These are phyloP conservation scores for Peromyscus attwateri DNA, from an alignment of 2,797 vertebrate genomes.

Conservation along the genomic window DNA sequence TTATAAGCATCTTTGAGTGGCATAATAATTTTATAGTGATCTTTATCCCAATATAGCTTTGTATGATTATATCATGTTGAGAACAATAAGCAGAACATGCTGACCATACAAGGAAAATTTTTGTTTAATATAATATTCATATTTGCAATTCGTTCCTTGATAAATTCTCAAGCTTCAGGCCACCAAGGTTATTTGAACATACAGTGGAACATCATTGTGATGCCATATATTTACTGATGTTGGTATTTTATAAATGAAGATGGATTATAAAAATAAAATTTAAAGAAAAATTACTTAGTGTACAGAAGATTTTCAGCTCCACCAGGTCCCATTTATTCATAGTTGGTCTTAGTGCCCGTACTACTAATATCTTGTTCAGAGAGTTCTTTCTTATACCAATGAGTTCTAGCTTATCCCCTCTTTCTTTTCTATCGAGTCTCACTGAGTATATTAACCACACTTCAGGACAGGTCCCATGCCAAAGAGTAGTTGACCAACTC, in stretches of 20 bases:
- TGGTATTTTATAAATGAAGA: constrained; percentile 16
- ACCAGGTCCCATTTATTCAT: too few relatives aligned
- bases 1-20: not conserved
- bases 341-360: not conserved
- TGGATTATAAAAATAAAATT: not conserved
- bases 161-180: not conserved
- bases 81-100: constrained; percentile 31
- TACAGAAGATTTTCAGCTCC: not conserved
- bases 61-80: not conserved
- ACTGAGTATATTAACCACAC: not conserved
- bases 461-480: not conserved
- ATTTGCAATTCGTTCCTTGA: constrained; percentile 15
- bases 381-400: not conserved
- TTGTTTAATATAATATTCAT: constrained; percentile 22
- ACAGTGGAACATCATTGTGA: not conserved
- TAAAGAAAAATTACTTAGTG: not conserved
- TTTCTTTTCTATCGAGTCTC: not conserved
- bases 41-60: not conserved
- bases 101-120: not conserved
- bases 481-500: not conserved
- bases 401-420: not conserved
- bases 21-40: constrained; percentile 2
- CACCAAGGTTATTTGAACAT: not conserved
- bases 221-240: not conserved
- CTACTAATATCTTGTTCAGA: not conserved